Conservation (phyloP, 2,113 vertebrate species). For the Blennius ocellaris region DNA sequence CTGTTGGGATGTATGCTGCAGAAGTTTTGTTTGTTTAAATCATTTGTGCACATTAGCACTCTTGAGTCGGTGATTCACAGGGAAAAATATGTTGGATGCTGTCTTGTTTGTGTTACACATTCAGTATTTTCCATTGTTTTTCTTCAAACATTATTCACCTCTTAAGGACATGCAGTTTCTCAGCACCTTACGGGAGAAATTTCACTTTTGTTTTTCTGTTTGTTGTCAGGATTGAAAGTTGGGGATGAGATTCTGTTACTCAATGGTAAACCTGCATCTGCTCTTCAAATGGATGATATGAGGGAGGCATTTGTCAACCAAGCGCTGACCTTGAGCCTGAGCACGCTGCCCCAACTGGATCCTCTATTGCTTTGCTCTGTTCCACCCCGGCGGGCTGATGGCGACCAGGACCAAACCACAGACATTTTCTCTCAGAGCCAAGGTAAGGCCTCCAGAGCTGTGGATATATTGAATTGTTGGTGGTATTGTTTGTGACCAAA, state of each 20-base stretch:
- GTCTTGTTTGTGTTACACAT: not conserved
- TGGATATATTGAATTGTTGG: too few species aligned
- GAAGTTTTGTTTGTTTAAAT: conserved; percentile 14
- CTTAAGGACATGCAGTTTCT: not conserved
- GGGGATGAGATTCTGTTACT: conserved; percentile 93
- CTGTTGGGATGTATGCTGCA: conserved; percentile 1
- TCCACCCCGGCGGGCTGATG: conserved; percentile 87
- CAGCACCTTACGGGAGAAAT: not conserved
- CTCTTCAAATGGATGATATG: conserved; percentile 87
- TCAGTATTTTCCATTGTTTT: not conserved
- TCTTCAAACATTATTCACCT: not conserved
- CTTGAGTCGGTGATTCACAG: conserved; percentile 13
- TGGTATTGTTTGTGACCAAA: too few species aligned
- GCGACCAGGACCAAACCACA: conserved; percentile 63
- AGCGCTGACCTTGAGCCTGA: conserved; percentile 85
- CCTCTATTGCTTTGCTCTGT: conserved; percentile 69
- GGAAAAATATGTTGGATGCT: conserved; percentile 9
- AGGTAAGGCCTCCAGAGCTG: conserved; percentile 79
- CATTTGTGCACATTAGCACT: conserved; percentile 26
- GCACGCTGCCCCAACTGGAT: conserved; percentile 83
- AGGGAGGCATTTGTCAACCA: conserved; percentile 86
- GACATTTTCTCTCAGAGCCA: conserved; percentile 87
- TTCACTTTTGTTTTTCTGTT: not conserved
- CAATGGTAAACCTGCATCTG: conserved; percentile 85
- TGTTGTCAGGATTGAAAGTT: conserved; percentile 85